Evolutionary conservation across 1,140 invertebrate species (phyloP), one percentile per base, ranked within the genome.

Genomic region (Pseudomyrmex dendroicus): DNA sequence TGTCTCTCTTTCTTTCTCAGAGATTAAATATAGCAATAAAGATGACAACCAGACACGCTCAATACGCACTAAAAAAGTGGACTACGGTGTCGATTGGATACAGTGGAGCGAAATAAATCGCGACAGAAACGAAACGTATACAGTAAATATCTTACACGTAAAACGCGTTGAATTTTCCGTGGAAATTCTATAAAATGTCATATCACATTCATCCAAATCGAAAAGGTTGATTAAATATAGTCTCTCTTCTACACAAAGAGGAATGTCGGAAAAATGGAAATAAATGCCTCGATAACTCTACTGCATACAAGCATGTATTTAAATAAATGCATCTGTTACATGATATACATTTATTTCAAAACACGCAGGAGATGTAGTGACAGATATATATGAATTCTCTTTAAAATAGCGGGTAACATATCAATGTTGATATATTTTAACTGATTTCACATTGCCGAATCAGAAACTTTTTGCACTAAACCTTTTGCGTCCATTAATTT

Each of bases 1-100:
- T 35, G 4, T 35, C 35, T 35, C 35, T 35, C 35, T 35, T 35
- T 35, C 84, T 74, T 82, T 12, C 85, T 12, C 85, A 86, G 88
- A 91, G 92, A 92, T 93, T 91, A 92, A 92, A 93, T 91, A 91
- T 90, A 84, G 89, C 84, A 84, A 89, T 91, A 85, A 88, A 84
- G 84, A 87, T 67, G 84, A 86, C 62, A 70, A 50, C 9, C 52
- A 66, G 85, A 73, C 64, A 73, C 76, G 50, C 46, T 44, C 46
- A 52, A 68, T 57, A 48, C 59, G 57, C 56, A 73, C 85, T 85
- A 63, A 25, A 20, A 20, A 66, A 56, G 54, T 48, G 17, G 72
- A 80, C 82, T 20, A 70, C 4, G 48, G 61, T 17, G 66, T 73
- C 48, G 63, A 78, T 84, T 64, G 57, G 20, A 20, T 20, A 20